Evolutionary conservation across 2,113 vertebrate genomes (phyloP).

Genomic region (Parotia lawesii): DNA sequence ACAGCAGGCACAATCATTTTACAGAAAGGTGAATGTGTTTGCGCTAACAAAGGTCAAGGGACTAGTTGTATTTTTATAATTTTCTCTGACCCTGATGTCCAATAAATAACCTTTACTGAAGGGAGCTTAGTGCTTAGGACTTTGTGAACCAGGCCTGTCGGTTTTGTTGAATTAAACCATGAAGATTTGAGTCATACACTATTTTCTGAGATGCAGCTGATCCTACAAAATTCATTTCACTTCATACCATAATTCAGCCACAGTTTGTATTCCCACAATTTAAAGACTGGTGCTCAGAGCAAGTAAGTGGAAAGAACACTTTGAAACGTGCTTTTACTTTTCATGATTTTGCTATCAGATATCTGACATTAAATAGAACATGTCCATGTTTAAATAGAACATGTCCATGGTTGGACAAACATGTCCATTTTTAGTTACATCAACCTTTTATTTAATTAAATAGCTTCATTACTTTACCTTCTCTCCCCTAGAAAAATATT

Average conservation of each 20-base stretch:
- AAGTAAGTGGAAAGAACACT: not conserved
- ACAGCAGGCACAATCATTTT: not conserved
- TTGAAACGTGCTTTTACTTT: not conserved
- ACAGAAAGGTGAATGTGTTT: not conserved
- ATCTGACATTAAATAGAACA: not conserved
- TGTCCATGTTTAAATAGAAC: not conserved
- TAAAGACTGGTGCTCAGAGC: not conserved
- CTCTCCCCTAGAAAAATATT: not conserved
- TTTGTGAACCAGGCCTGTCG: not conserved
- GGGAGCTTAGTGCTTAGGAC: not conserved
- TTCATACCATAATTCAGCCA: not conserved
- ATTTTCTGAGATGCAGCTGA: not conserved
- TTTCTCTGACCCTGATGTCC: not conserved
- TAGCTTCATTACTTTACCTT: not conserved
- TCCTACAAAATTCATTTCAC: conserved; percentile 1
- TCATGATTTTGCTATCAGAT: not conserved
- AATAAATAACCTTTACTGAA: conserved; percentile 13
- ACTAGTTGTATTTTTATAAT: not conserved
- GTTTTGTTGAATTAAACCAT: not conserved
- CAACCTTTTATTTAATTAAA: not conserved
- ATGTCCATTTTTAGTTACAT: not conserved
- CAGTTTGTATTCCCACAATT: not conserved
- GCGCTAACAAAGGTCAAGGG: not conserved
- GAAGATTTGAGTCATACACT: not conserved
- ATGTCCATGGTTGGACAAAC: not conserved